A percentile compares a stretch with the other conserved stretches of the same genome.
These are phyloP conservation scores for Uloborus diversus DNA, from an alignment of 1,140 invertebrate species.

Conservation along the genomic window DNA sequence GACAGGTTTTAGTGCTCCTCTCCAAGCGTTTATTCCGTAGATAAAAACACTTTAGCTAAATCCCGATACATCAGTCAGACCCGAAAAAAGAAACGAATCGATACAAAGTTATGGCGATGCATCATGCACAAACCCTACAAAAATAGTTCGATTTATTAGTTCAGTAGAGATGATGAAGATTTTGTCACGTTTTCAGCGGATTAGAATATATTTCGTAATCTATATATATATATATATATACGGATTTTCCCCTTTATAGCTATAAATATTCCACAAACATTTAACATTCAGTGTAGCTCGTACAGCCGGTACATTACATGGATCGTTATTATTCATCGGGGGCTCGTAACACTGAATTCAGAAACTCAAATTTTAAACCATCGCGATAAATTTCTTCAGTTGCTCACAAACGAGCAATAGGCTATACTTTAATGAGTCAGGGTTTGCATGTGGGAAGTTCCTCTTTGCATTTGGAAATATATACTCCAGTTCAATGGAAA, in stretches of 20 bases:
- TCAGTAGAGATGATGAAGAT: constrained; percentile 35
- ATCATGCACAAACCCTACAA: constrained; percentile 5
- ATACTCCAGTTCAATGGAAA: too few relatives aligned
- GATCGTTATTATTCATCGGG: constrained; percentile 37
- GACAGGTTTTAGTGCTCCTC: constrained; percentile 52
- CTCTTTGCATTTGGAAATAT: too few relatives aligned
- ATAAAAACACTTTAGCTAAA: constrained; percentile 53
- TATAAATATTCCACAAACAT: constrained; percentile 51
- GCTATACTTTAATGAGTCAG: constrained; percentile 24
- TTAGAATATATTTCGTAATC: constrained; percentile 27
- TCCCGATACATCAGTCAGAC: constrained; percentile 23
- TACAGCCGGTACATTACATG: constrained; percentile 12
- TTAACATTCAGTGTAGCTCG: constrained; percentile 15
- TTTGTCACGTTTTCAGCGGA: constrained; percentile 46
- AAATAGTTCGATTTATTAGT: constrained; percentile 54
- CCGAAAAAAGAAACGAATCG: constrained; percentile 13
- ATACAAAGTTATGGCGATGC: constrained; percentile 37
- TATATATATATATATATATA: too few relatives aligned
- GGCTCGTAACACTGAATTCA: constrained; percentile 33
- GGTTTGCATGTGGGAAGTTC: background rate
- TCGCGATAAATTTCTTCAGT: constrained; percentile 28
- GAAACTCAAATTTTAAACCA: constrained; percentile 3
- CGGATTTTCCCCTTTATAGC: constrained; percentile 14
- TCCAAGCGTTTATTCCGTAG: constrained; percentile 42
- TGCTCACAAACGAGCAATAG: constrained; percentile 16